phyloP scores from a whole-genome alignment of 2,113 vertebrate genomes.

The Neodontobutis hainanensis region DNA sequence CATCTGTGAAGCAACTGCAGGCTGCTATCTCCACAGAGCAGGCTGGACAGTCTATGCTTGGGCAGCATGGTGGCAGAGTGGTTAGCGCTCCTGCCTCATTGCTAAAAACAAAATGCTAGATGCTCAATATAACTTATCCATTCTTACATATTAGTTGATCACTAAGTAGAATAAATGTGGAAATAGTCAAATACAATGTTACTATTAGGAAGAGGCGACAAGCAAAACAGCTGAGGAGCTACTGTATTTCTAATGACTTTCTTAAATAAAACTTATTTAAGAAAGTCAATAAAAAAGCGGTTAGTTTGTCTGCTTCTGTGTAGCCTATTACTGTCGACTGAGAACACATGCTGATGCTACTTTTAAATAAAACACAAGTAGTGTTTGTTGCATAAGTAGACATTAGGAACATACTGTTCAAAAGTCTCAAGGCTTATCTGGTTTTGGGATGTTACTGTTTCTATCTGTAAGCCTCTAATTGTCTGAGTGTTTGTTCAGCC shows the following conservation, averaged over 20 bases:
- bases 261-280: neutral
- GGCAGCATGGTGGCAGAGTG: neutral
- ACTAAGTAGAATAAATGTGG: neutral
- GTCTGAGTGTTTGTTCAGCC: slow-evolving; percentile 31
- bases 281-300: neutral
- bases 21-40: slow-evolving; percentile 36
- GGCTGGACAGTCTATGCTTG: slow-evolving; percentile 26
- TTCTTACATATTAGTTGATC: neutral
- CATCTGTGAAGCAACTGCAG: slow-evolving; percentile 47
- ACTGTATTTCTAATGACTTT: neutral
- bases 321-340: neutral
- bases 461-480: neutral
- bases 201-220: neutral
- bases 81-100: too few species aligned
- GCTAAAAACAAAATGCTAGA: too few species aligned
- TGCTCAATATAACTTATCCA: too few species aligned
- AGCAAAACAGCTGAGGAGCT: neutral
- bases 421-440: neutral
- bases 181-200: too few species aligned
- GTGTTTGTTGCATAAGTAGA: neutral
- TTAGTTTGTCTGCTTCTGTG: neutral
- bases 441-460: neutral
- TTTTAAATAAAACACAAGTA: neutral
- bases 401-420: neutral
- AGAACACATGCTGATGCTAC: neutral